Conservation (phyloP, 2,113 vertebrate genomes). For the Trochalopteron elliotii region DNA sequence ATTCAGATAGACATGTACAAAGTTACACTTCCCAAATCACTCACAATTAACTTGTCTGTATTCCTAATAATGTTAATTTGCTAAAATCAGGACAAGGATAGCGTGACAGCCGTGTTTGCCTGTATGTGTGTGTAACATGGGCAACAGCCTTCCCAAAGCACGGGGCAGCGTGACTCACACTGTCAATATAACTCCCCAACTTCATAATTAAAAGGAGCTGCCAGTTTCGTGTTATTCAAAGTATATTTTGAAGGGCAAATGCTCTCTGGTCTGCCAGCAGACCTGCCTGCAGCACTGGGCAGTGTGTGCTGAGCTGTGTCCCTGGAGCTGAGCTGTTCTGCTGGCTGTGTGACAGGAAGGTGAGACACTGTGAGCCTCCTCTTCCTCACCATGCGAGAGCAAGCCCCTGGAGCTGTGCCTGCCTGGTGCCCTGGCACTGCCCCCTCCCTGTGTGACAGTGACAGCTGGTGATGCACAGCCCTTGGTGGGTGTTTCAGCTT, state of each 20-base stretch:
- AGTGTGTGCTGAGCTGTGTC: rapidly evolving
- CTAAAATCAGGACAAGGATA: background rate
- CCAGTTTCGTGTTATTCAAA: background rate
- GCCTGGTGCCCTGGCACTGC: background rate
- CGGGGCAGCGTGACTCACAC: background rate
- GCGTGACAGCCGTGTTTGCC: background rate
- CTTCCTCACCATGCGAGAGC: background rate
- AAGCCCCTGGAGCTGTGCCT: background rate
- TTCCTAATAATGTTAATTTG: background rate
- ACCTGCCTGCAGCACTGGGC: background rate
- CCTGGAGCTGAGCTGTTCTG: rapidly evolving
- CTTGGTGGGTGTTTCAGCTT: background rate
- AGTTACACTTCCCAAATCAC: background rate
- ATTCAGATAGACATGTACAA: background rate
- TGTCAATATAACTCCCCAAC: background rate
- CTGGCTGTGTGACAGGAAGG: background rate
- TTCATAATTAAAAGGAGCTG: background rate
- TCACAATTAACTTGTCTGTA: background rate
- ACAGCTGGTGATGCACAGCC: background rate
- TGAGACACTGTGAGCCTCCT: background rate
- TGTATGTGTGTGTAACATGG: rapidly evolving
- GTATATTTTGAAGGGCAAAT: background rate
- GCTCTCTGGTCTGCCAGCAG: background rate
- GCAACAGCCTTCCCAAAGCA: background rate
- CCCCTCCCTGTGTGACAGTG: background rate